Base-by-base conservation (phyloP, 2,113 vertebrate species). In the Hipposideros armiger region DNA sequence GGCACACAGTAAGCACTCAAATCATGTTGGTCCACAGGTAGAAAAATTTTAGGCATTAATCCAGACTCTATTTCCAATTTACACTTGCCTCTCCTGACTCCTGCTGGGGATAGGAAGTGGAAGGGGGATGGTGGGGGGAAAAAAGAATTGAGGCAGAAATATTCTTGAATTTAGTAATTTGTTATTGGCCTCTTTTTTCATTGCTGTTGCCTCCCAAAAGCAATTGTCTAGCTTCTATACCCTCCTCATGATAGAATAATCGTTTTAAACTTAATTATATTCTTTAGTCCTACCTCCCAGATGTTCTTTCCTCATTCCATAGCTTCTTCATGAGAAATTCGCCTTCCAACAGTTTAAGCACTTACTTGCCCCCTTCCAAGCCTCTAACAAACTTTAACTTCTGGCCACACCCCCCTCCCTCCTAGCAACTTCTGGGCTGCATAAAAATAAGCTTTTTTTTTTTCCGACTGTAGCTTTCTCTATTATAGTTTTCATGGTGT, bases 381-480 rank as follows among this genome's bases (percentile, higher is more conserved):
- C 24, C n/a, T 45, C 5, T 54, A 72, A 24, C 32, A 73, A 64
- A 66, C 47, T 87, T 76, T 28, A 60, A 87, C 36, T 52, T 62
- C 56, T 50, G 80, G 17, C 58, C 40, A 20, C 5, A 22, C 7
- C 13, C 26, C 47, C 47, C 45, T 11, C 60, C 76, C 56, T 70
- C 11, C 20, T 62, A 24, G 40, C 20, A 82, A 6, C 67, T 60
- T 91, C 42, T 64, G 40, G 19, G 28, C 42, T 74, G 26, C 50
- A 78, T n/a, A 77, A 85, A 86, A 96, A 47, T n/a, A 86, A 87
- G n/a, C 13, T 66, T n/a, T 72, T 32, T 90, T 78, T 50, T 50
- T 50, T 3, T 36, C 36, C 36, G 32, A 72, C 8, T 72, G 8
- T 64, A n/a, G 28, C 70, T 83, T 86, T 42, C 47, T 90, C 7